Conservation (phyloP, 2,113 vertebrate genomes). For the Pituophis catenifer region DNA sequence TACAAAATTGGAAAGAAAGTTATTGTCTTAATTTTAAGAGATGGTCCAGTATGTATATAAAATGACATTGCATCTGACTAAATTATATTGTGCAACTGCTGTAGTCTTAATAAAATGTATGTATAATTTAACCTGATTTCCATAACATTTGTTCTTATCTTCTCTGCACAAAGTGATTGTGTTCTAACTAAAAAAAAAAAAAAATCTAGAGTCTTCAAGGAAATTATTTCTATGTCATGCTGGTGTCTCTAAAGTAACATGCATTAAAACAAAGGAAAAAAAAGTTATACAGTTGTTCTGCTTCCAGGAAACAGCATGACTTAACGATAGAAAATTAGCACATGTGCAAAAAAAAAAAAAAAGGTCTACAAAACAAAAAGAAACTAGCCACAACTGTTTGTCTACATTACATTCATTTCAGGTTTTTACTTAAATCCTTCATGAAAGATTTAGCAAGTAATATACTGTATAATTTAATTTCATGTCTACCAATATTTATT, state of each 20-base stretch:
- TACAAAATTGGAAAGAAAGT: neutral
- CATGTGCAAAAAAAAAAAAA: neutral
- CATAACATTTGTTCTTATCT: neutral
- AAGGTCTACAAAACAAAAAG: neutral
- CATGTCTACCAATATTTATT: neutral
- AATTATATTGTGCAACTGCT: fast-evolving
- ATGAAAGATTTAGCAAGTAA: neutral
- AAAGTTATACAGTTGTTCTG: neutral
- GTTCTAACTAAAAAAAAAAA: neutral
- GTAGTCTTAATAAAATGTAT: fast-evolving
- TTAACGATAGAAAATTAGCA: neutral
- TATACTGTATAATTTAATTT: neutral
- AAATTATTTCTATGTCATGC: neutral
- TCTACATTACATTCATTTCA: neutral
- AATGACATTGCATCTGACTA: neutral
- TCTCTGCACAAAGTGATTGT: neutral
- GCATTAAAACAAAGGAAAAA: neutral
- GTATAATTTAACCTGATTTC: neutral
- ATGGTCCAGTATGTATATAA: neutral
- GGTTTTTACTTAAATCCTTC: neutral
- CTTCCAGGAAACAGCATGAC: neutral
- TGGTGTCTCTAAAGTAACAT: neutral
- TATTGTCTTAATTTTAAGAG: neutral
- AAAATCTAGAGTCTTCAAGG: neutral
- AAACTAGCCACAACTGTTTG: neutral